Evolutionary conservation across 2,113 vertebrate genomes (phyloP), one percentile per base, ranked within the genome.

Genomic region (Paramormyrops kingsleyae): DNA sequence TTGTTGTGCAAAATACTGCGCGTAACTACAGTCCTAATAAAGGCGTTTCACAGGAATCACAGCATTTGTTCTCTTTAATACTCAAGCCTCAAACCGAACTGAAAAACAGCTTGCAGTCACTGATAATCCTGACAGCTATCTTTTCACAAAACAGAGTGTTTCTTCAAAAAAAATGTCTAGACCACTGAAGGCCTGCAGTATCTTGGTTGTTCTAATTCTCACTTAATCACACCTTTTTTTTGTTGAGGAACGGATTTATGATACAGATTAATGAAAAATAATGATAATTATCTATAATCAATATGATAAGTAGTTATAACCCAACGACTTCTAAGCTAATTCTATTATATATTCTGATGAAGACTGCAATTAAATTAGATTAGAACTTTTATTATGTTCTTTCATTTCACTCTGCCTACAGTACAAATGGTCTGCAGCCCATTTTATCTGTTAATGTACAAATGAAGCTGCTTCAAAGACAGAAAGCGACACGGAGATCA

Each of bases 281-380:
- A 87, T 19, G 47, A 52, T 87, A n/a, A 52, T 50, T 87, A 84
- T 84, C 42, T 52, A 21, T 31, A 52, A 87, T 87, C 47, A 53
- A 35, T 53, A 87, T 87, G 44, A 86, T 49, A 87, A 53, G 85
- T 87, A 53, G 52, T 87, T 87, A 53, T 87, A 50, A 52, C 85
- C 47, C 24, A 87, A 85, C 8, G 47, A 87, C 85, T 24, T 84
- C 49, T 86, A 53, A 52, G 17, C 49, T 31, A 53, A 87, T 52
- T 87, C 85, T 87, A 47, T 87, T 52, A 87, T 35, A 87, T 80
- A 3, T 87, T n/a, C 49, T 87, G 4, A 87, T 87, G 49, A 87
- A 53, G n/a, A 52, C 24, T 87, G 46, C 27, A 53, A 87, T 52
- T 52, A 87, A 87, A 52, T 85, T 49, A 87, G 85, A 53, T 50